Evolutionary conservation across 2,888 invertebrate genomes (phyloP), one percentile per base, ranked within the genome.

Genomic region (Ormyrus thymus): DNA sequence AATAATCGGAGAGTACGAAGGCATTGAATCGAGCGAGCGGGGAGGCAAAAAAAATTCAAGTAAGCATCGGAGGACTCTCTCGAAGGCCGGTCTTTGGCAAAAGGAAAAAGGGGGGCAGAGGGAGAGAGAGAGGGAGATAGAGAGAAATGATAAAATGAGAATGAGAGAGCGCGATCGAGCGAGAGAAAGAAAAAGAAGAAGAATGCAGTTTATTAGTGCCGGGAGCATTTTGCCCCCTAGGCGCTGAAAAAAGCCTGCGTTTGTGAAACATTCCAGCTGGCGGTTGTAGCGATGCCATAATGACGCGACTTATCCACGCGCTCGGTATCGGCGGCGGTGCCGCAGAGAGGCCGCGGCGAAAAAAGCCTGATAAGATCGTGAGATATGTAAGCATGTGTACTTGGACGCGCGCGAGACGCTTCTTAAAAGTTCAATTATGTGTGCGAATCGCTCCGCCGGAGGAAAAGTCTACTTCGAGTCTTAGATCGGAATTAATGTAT

Each of bases 141-240:
- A 73, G 73, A 72, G 43, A 66, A 66, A 77, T 72, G 69, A 77
- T 72, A 71, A 72, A 72, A 59, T 59, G 71, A 76, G 65, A 59
- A 65, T 66, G 59, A 71, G n/a, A 59, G 64, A 76, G 71, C 48
- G 45, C 56, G 71, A 72, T 51, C 13, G 65, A 71, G 50, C 51
- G 66, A 66, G 71, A 59, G 48, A 62, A 62, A 66, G 70, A 82
- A 68, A 81, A 72, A 77, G 76, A 66, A 76, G 81, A 79, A 68
- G 77, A 80, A 79, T 79, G 79, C 79, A 75, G 79, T 79, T 79
- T 79, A 79, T 79, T 79, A 79, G 79, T 75, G 75, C 73, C 55
- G 59, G 70, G 66, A 70, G 79, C 74, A 79, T 79, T 79, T 79
- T 79, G 75, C 70, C 70, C 71, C 68, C 79, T 65, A 65, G 75